Evolutionary conservation across 1,140 invertebrate genomes (phyloP), one percentile per base, ranked within the genome.

Genomic region (Habropoda laboriosa): DNA sequence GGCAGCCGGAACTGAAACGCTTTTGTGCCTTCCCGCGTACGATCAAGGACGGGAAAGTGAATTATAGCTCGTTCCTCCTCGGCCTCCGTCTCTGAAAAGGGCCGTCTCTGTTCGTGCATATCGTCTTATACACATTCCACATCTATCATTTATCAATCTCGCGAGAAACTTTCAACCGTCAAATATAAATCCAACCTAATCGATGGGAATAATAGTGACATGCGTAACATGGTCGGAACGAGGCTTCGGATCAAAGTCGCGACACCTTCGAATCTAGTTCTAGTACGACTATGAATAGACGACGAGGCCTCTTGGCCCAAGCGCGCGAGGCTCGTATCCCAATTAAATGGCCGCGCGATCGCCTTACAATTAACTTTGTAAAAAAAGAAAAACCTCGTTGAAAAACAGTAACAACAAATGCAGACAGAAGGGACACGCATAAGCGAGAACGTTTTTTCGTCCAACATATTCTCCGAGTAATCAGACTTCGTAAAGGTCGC

Each of bases 201-300:
- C n/a, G 64, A 53, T 57, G 77, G 49, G 64, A 79, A 83, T 79
- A 60, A 70, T 79, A 74, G 55, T 4, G 24, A 30, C 24, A 40
- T 53, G 58, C 40, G 57, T 47, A 64, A 35, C 61, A 66, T 77
- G 86, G 74, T 32, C 86, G 88, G 87, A 90, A 86, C 77, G 85
- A 83, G 87, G 84, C 88, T 90, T 86, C 72, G 83, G 85, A 91
- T 90, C 87, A 90, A 88, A 90, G 81, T 89, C 86, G 85, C 74
- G 55, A 82, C 81, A 85, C 72, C 77, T 83, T 88, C 81, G 84
- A 90, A 90, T 90, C 86, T 89, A 90, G 89, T 91, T 91, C 89
- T 91, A 89, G 89, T 89, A 89, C 89, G 83, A 85, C 89, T 91
- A 91, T 90, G 89, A 91, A 91, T 91, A 91, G 89, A 87, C 81